phyloP scores from a whole-genome alignment of 64 coral and sea anemone genomes.

The Actinia equina region DNA sequence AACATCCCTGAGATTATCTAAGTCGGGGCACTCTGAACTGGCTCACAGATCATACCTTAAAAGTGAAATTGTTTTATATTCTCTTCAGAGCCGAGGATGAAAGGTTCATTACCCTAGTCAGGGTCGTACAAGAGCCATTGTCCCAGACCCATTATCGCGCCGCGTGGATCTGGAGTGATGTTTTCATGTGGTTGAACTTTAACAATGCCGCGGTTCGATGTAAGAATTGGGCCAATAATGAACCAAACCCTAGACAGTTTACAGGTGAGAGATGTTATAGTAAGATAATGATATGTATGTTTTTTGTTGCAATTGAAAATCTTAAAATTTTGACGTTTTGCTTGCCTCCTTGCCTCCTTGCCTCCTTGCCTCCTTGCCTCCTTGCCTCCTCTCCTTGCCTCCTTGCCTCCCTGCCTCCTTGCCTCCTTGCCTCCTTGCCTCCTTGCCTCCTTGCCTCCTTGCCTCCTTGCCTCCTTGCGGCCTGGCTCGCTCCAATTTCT shows the following conservation, averaged over 20 bases:
- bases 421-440: too few relatives aligned
- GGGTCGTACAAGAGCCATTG: neutral
- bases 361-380: too few relatives aligned
- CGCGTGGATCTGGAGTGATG: neutral
- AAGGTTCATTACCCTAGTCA: constrained; percentile 4
- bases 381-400: neutral
- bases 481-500: neutral
- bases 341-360: too few relatives aligned
- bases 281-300: too few relatives aligned
- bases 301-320: too few relatives aligned
- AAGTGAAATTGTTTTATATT: neutral
- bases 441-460: neutral
- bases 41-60: too few relatives aligned
- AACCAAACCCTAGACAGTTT: neutral
- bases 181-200: constrained; percentile 16
- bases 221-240: neutral
- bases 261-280: neutral
- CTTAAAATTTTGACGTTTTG: too few relatives aligned
- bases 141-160: neutral
- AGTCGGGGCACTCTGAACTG: too few relatives aligned
- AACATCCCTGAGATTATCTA: too few relatives aligned
- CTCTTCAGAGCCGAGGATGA: neutral
- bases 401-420: too few relatives aligned
- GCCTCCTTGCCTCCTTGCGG: neutral
- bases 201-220: neutral